Evolutionary conservation across 1,140 invertebrate genomes (phyloP), one percentile per base, ranked within the genome.

Genomic region (Heterodera carotae): DNA sequence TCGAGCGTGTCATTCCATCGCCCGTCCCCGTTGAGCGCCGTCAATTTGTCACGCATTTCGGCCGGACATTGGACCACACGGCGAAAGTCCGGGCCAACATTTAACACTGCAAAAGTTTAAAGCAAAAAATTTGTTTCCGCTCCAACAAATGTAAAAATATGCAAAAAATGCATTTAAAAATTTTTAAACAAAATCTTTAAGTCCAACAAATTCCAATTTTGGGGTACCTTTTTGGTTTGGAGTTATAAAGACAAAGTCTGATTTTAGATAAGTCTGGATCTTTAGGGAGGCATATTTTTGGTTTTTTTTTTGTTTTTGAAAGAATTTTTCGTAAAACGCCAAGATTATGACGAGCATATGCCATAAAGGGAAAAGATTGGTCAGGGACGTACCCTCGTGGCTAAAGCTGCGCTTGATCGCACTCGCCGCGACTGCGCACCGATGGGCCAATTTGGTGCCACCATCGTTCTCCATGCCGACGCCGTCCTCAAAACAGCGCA

Each of bases 331-430:
- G n/a, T n/a, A n/a, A n/a, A n/a, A n/a, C n/a, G n/a, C n/a, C n/a
- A n/a, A n/a, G n/a, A n/a, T n/a, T n/a, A n/a, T n/a, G n/a, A n/a
- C n/a, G n/a, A n/a, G n/a, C n/a, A n/a, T n/a, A n/a, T n/a, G n/a
- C n/a, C n/a, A n/a, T n/a, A n/a, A n/a, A n/a, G n/a, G n/a, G n/a
- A n/a, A n/a, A n/a, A n/a, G n/a, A n/a, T n/a, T n/a, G n/a, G n/a
- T n/a, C n/a, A n/a, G n/a, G n/a, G n/a, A n/a, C 0, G 3, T 4
- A 74, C 72, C 56, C 33, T 74, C 72, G 5, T 36, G 10, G 25
- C 53, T 66, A 74, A 59, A 74, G 39, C 72, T 74, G 64, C 59
- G 43, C 64, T 74, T 74, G 36, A 74, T n/a, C 25, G 72, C 72
- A 64, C 66, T 56, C 39, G 72, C 72, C 33, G 72, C 72, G 18